phyloP scores from a whole-genome alignment of 2,797 vertebrate species.

The Pyrocephalus nanus region DNA sequence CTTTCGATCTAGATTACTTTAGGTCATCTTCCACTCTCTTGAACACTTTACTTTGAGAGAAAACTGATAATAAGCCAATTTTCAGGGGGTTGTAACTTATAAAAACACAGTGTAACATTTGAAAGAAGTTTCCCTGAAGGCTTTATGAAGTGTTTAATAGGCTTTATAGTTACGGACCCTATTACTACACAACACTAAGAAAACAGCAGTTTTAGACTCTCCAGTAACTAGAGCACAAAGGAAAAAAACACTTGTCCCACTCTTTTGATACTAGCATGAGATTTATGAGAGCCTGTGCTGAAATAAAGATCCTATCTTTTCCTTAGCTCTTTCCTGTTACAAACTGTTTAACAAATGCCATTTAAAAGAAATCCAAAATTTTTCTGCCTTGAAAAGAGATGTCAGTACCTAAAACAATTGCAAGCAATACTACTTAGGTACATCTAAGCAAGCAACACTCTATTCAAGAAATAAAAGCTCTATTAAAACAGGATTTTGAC shows the following conservation, averaged over 20 bases:
- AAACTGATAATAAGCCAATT: slow-evolving; percentile 32
- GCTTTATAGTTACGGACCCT: slow-evolving; percentile 7
- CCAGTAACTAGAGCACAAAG: not conserved
- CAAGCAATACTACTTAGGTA: not conserved
- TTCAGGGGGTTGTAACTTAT: slow-evolving; percentile 7
- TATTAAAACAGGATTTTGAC: not conserved
- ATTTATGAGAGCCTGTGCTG: not conserved
- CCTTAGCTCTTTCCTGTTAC: not conserved
- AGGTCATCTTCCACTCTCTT: not conserved
- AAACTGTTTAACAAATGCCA: not conserved
- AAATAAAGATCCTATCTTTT: not conserved
- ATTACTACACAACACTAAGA: slow-evolving; percentile 44
- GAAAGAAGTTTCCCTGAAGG: slow-evolving; percentile 24
- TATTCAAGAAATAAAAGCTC: not conserved
- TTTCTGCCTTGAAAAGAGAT: not conserved
- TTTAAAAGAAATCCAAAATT: not conserved
- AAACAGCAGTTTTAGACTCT: slow-evolving; percentile 14
- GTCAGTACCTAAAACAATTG: not conserved
- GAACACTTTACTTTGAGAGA: slow-evolving; percentile 3
- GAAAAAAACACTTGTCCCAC: not conserved
- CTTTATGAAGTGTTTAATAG: slow-evolving; percentile 61
- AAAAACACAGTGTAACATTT: not conserved
- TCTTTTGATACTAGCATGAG: not conserved
- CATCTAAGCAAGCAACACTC: not conserved
- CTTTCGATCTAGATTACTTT: not conserved